phyloP scores from a whole-genome alignment of 2,888 invertebrate genomes.

The Epiblema foenella region DNA sequence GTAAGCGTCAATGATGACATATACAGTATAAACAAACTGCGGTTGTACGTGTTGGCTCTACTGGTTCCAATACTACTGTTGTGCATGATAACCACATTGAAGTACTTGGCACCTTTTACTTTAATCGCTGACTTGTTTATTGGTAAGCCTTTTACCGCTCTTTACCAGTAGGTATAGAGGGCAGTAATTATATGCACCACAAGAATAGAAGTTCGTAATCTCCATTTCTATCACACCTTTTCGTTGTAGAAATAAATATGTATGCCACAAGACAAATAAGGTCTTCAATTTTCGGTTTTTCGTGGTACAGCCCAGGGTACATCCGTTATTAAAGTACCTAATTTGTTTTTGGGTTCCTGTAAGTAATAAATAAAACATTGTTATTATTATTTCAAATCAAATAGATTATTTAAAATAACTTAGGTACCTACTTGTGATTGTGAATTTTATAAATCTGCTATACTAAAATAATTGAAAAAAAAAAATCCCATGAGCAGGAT shows the following conservation, averaged over 20 bases:
- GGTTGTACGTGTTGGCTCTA: conserved; percentile 67
- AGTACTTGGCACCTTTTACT: conserved; percentile 76
- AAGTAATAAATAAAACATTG: too few species aligned
- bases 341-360: too few species aligned
- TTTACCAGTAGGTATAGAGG: too few species aligned
- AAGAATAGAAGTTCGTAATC: background rate
- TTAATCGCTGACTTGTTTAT: conserved; percentile 74
- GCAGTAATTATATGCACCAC: too few species aligned
- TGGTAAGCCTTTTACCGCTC: conserved; percentile 55
- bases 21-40: conserved; percentile 53
- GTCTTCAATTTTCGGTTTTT: background rate
- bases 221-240: background rate
- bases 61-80: conserved; percentile 71
- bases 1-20: conserved; percentile 51
- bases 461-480: too few species aligned
- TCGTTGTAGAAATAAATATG: background rate
- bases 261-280: background rate
- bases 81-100: conserved; percentile 77
- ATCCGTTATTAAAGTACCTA: too few species aligned
- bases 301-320: too few species aligned
- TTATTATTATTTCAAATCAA: too few species aligned
- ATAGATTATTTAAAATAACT: too few species aligned
- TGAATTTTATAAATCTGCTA: too few species aligned
- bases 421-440: too few species aligned
- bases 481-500: too few species aligned